Evolutionary conservation across 2,113 vertebrate genomes (phyloP), one percentile per base, ranked within the genome.

Genomic region (Burhinus bistriatus): DNA sequence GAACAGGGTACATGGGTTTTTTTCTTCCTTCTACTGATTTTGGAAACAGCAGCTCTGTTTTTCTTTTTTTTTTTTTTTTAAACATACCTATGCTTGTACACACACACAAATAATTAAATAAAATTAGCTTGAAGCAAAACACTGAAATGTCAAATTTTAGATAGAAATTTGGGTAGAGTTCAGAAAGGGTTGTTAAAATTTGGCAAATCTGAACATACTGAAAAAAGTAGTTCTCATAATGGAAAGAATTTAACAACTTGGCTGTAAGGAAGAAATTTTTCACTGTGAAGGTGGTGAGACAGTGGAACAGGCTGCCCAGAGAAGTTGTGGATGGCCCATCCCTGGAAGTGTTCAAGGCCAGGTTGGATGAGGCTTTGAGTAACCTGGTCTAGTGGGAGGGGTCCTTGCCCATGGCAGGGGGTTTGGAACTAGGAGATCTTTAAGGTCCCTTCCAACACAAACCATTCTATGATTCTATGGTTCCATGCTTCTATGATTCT

Each of bases 1-100:
- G 2, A 52, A 61, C 9, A n/a, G 13, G 9, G 6, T 15, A 49
- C 21, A 2, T 1, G 2, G 1, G 19, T 21, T 32, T 84, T 68
- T 34, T 42, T 10, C 25, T 57, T 30, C 8, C 49, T 61, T 44
- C 12, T 59, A 51, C 6, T 57, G 17, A 36, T 54, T 84, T 80
- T 52, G 73, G 51, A 65, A 91, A 57, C 4, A 66, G 12, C 3
- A 69, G 8, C 3, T 64, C 30, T 57, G 22, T 49, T 77, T 68
- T 51, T 29, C 6, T 12, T 23, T 1, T 11, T 17, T 8, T 29
- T 22, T 47, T 19, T 29, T 42, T n/a, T 29, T 15, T 2, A 5
- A 26, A 34, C 29, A 76, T 8, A 32, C 3, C 2, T 9, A 12
- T 27, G 2, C 5, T 81, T 26, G 5, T 20, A 70, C 38, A 32